A percentile compares a stretch with the other conserved stretches of the same genome.
Evolutionary conservation across 1,140 invertebrate genomes (phyloP).

Genomic region (Sitophilus oryzae): DNA sequence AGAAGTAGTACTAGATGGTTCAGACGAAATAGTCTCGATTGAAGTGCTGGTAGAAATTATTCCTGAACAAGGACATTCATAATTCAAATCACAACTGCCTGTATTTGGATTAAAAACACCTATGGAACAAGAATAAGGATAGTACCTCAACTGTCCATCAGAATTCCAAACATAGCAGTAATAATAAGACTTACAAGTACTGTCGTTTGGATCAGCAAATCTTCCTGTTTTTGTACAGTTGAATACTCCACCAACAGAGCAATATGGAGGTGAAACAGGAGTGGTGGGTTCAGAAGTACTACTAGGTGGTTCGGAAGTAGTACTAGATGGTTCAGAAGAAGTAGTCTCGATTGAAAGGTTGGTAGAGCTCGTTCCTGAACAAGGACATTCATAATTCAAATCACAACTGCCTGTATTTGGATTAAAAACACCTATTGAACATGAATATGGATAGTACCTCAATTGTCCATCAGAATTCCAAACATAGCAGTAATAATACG

Average conservation of each 20-base stretch:
- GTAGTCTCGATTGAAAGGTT: no score
- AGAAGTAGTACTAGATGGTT: no score
- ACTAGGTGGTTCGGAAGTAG: neutral
- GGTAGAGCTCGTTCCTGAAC: no score
- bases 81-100: neutral
- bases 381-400: neutral
- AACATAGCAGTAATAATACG: neutral
- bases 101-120: neutral
- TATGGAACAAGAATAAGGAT: neutral
- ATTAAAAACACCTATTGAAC: neutral
- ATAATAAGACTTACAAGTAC: neutral
- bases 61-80: slow-evolving; percentile 3
- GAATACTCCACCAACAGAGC: neutral
- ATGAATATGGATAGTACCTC: neutral
- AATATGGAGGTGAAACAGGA: neutral
- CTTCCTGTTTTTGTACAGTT: neutral
- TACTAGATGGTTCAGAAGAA: neutral
- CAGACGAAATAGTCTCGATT: no score
- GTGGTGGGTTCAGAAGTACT: neutral
- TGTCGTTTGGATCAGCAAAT: neutral
- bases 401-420: neutral
- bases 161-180: neutral
- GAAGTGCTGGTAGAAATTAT: no score
- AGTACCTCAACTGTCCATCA: neutral
- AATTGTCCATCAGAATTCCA: neutral